Base-by-base conservation (phyloP, 2,113 vertebrate genomes). In the Odocoileus virginianus region DNA sequence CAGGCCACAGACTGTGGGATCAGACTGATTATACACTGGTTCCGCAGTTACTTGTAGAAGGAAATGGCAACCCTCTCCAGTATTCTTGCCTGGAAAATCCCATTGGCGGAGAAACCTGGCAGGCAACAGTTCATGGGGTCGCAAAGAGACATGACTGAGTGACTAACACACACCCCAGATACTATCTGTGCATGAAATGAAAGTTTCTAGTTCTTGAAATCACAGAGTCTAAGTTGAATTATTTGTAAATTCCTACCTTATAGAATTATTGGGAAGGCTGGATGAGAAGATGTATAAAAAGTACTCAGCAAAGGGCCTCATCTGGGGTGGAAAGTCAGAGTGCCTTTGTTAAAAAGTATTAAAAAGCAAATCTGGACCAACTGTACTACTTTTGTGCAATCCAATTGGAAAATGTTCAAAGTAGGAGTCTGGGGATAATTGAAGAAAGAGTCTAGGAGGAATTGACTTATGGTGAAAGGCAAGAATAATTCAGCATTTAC, bases 381-480 rank as follows among this genome's bases (percentile, higher is more conserved):
- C 13, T 97, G 95, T 94, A 92, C 58, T 94, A 67, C 36, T 94
- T 97, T 91, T 88, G 47, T 97, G 91, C 55, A 90, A 91, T 92
- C 36, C 74, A 74, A 16, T 58, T 96, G 67, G 83, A 50, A 91
- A 96, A 94, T 36, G 21, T 87, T 97, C 93, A 89, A 92, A 97
- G 78, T 88, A 76, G 64, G 71, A 98, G 28, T 90, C 83, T 84
- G 85, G 78, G 79, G 50, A 93, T 87, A 97, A 94, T 87, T 97
- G 96, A 93, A 19, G 61, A 92, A 93, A 19, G 61, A 92, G 74
- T 92, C 61, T 86, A 67, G 87, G 40, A 94, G 55, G 47, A 96
- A 64, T 30, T 60, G 87, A 87, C n/a, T 95, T 87, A 87, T 27
- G 87, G 97, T 87, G 89, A 97, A 89, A 93, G 55, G 30, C 95